These are phyloP conservation scores for Gobius niger DNA, from an alignment of 2,113 vertebrate species.

Conservation along the genomic window DNA sequence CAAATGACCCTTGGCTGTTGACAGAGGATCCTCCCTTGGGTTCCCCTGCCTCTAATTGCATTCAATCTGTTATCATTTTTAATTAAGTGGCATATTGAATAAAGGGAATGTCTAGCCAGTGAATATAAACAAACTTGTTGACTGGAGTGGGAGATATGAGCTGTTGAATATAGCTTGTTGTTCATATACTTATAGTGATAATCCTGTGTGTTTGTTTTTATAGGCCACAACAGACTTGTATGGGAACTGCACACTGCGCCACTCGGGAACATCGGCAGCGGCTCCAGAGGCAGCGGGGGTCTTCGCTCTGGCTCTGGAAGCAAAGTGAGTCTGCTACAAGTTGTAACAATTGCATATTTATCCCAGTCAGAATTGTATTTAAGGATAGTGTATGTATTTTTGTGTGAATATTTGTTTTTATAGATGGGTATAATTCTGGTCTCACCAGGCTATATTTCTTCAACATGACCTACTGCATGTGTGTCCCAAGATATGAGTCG, in stretches of 20 bases:
- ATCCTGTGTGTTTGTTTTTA: constrained; percentile 35
- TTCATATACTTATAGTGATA: too few species aligned
- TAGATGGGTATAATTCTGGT: too few species aligned
- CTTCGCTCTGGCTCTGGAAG: constrained; percentile 94
- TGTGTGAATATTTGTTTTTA: too few species aligned
- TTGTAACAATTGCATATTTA: too few species aligned
- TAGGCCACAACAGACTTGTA: constrained; percentile 98
- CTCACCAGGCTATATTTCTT: too few species aligned
- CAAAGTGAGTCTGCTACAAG: constrained; percentile 84
- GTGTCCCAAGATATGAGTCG: too few species aligned
- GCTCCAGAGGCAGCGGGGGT: constrained; percentile 97
- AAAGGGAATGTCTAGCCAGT: constrained; percentile 29
- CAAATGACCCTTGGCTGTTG: constrained; percentile 64
- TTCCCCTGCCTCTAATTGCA: constrained; percentile 54
- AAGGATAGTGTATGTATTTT: too few species aligned
- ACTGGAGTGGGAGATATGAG: neutral
- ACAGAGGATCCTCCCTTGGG: constrained; percentile 59
- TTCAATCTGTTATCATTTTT: constrained; percentile 58
- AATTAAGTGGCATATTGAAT: constrained; percentile 60
- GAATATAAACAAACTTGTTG: constrained; percentile 30
- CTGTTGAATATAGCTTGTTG: neutral
- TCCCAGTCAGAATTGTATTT: too few species aligned
- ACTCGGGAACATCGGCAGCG: constrained; percentile 96
- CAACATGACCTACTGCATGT: too few species aligned
- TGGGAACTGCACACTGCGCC: constrained; percentile 96